Evolutionary conservation across 2,797 vertebrate genomes (phyloP).

Genomic region (Pampus argenteus): DNA sequence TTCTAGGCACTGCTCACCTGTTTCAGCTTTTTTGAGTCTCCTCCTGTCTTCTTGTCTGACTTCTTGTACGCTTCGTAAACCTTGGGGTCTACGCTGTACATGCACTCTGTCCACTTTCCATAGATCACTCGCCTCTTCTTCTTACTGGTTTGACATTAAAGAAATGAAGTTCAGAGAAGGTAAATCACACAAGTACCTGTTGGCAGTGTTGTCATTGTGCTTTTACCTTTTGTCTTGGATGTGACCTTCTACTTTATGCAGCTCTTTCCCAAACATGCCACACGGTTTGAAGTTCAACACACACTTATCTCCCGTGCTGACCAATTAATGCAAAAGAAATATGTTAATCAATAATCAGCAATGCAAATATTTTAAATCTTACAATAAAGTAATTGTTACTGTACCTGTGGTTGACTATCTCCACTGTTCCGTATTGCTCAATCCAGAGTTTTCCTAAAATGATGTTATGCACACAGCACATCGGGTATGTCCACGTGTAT

Average conservation of each 20-base stretch:
- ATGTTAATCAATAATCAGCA: background rate
- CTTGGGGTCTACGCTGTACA: constrained; percentile 92
- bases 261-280: constrained; percentile 96
- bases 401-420: constrained; percentile 97
- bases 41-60: constrained; percentile 86
- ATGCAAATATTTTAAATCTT: background rate
- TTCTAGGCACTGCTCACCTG: constrained; percentile 74
- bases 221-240: constrained; percentile 95
- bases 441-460: constrained; percentile 98
- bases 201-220: fast-evolving
- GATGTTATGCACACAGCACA: constrained; percentile 98
- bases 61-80: constrained; percentile 89
- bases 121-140: constrained; percentile 94
- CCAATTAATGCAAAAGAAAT: constrained; percentile 16
- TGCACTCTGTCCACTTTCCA: constrained; percentile 98
- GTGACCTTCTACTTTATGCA: constrained; percentile 95
- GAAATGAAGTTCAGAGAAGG: background rate
- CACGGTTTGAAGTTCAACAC: constrained; percentile 94
- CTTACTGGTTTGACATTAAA: constrained; percentile 83
- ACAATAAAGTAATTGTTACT: background rate
- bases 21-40: constrained; percentile 85
- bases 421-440: constrained; percentile 95
- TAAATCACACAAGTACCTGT: fast-evolving
- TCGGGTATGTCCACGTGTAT: constrained; percentile 97
- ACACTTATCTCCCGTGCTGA: constrained; percentile 96